Conservation (phyloP, 2,888 invertebrate genomes). For the Chydorus sphaericus region DNA sequence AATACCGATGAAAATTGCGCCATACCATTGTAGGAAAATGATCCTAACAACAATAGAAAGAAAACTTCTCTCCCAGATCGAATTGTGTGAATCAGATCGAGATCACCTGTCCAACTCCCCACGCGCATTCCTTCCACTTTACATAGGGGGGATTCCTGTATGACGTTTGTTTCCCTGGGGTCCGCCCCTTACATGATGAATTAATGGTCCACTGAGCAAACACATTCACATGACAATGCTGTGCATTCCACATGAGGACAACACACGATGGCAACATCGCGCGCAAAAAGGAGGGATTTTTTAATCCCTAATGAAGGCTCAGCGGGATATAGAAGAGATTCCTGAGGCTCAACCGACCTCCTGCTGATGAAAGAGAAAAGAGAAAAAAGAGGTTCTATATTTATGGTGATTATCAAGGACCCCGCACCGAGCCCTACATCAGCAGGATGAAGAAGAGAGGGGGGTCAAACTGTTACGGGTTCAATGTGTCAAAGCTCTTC, state of each 20-base stretch:
- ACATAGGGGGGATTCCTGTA: too few species aligned
- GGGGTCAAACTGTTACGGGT: constrained; percentile 6
- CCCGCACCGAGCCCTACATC: background rate
- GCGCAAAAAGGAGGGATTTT: background rate
- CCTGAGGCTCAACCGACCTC: too few species aligned
- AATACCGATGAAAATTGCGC: background rate
- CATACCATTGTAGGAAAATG: background rate
- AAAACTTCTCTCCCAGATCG: too few species aligned
- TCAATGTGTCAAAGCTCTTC: constrained; percentile 7
- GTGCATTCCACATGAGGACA: background rate
- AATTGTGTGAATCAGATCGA: too few species aligned
- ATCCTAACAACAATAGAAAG: background rate
- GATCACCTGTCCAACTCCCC: too few species aligned
- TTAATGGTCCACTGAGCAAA: background rate
- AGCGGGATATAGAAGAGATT: background rate
- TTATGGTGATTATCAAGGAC: background rate
- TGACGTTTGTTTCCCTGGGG: too few species aligned
- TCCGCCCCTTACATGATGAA: too few species aligned
- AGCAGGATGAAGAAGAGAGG: background rate
- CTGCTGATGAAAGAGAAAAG: too few species aligned
- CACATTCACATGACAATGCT: background rate
- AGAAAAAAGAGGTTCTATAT: background rate
- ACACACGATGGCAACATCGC: background rate
- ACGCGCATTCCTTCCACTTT: too few species aligned
- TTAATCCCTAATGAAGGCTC: background rate